Evolutionary conservation across 2,888 invertebrate species (phyloP), one percentile per base, ranked within the genome.

Genomic region (Torymus aiolomorphi): DNA sequence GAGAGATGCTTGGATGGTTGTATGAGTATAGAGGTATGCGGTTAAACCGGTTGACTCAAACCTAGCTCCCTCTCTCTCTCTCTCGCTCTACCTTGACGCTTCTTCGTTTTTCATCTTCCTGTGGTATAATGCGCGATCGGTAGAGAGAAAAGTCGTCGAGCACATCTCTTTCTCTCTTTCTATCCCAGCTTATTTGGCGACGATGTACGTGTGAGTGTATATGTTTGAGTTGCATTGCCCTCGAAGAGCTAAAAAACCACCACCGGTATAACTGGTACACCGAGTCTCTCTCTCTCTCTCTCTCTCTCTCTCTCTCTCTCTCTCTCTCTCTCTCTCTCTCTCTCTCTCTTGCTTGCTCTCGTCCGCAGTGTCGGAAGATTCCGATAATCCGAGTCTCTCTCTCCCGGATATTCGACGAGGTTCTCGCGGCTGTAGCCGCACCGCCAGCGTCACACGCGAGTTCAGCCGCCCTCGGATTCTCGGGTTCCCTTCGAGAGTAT

Each of bases 41-140:
- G 88, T 88, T 84, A 87, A 84, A 88, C 88, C 88, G 88, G 88
- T 88, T 86, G 85, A 20, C 67, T 67, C 67, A 80, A 84, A 83
- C 54, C 42, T 49, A 18, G 42, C 63, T 63, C n/a, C 66, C 51
- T 56, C 16, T 14, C 66, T 20, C 24, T 5, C 20, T 52, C 51
- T 54, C 66, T 20, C 66, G 18, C 42, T 11, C 24, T 12, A 20
- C n/a, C 62, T 66, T 65, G 42, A 42, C 59, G 24, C 52, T 31
- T 67, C 63, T 42, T 59, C 56, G 65, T 57, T 61, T 56, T 61
- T 78, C 73, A 61, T 76, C 57, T 18, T 59, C 13, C 66, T 57
- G 69, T 24, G 13, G 16, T 63, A 63, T 49, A 59, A 67, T 49
- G 42, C 18, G 31, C 59, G 8, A 42, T 42, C 42, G 42, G 42